Evolutionary conservation across 2,113 vertebrate species (phyloP), one percentile per base, ranked within the genome.

Genomic region (Prionailurus bengalensis): DNA sequence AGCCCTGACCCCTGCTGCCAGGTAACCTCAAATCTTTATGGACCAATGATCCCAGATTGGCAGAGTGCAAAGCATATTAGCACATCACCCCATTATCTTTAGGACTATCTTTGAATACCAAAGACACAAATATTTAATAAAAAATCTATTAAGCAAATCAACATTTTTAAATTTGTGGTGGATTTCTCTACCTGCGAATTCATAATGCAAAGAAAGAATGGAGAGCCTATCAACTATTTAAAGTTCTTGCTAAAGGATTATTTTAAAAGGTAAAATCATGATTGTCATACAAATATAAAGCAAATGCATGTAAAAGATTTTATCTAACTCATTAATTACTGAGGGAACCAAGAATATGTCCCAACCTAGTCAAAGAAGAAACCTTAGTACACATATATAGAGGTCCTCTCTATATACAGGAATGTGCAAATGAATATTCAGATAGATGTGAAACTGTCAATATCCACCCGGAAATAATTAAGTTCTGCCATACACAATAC

Each of bases 201-300:
- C 86, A 23, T 36, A 76, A 91, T 80, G 74, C 13, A 83, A 90
- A 83, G 58, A 83, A 68, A 94, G n/a, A 93, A 65, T 13, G 16
- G 80, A 86, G 5, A 51, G 1, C 65, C 16, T 92, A 8, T 66
- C 66, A 19, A 91, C 48, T 45, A 5, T 58, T 86, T 76, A 78
- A 86, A 88, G 17, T 15, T 92, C 87, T 94, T 89, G 45, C 87
- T 45, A 83, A 70, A 87, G 5, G 15, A 65, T 42, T 87, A 31
- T 74, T 53, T n/a, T 84, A 55, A 79, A 91, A 79, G 31, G 16
- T 42, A 58, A 85, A 94, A 85, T 21, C 5, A 51, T 4, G 1
- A 51, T 48, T 42, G 5, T 42, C 31, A 61, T 39, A 68, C 10
- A 87, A 55, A 93, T 55, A 70, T 80, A 92, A 83, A 94, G 23